phyloP scores from a whole-genome alignment of 1,140 invertebrate genomes.

The Magallana ariakensis region DNA sequence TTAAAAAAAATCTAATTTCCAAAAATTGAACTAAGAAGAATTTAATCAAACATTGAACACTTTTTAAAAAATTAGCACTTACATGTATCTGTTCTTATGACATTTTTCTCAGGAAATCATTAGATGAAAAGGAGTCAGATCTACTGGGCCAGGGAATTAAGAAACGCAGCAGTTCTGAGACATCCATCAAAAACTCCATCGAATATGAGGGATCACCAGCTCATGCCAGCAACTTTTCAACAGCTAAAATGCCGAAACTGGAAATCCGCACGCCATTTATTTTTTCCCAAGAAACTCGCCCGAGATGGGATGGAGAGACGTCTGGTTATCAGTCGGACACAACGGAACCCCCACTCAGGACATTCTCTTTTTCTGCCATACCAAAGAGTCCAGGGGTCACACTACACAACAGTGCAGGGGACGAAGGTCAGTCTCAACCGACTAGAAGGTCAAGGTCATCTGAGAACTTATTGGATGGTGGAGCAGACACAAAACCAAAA shows the following conservation, averaged over 20 bases:
- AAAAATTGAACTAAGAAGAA: no score
- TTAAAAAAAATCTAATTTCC: no score
- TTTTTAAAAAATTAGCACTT: no score
- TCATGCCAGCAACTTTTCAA: slow-evolving; percentile 46
- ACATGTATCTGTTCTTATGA: background rate
- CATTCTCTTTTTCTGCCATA: slow-evolving; percentile 37
- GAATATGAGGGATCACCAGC: slow-evolving; percentile 54
- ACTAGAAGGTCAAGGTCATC: slow-evolving; percentile 68
- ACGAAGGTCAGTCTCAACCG: slow-evolving; percentile 39
- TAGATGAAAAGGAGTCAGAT: slow-evolving; percentile 42
- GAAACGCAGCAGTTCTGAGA: slow-evolving; percentile 69
- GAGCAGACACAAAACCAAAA: slow-evolving; percentile 47
- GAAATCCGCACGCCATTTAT: slow-evolving; percentile 72
- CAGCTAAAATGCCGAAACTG: slow-evolving; percentile 73
- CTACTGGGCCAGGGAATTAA: slow-evolving; percentile 49
- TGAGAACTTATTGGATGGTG: slow-evolving; percentile 65
- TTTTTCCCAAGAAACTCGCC: slow-evolving; percentile 56
- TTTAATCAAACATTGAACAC: no score
- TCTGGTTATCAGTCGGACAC: slow-evolving; percentile 27
- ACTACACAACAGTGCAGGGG: slow-evolving; percentile 44
- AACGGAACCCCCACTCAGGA: background rate
- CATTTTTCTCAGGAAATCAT: slow-evolving; percentile 50
- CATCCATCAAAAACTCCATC: slow-evolving; percentile 63
- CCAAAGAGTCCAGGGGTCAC: slow-evolving; percentile 53
- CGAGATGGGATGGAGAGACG: slow-evolving; percentile 46